Evolutionary conservation across 2,797 vertebrate genomes (phyloP).

Genomic region (Poeciliopsis presidionis): DNA sequence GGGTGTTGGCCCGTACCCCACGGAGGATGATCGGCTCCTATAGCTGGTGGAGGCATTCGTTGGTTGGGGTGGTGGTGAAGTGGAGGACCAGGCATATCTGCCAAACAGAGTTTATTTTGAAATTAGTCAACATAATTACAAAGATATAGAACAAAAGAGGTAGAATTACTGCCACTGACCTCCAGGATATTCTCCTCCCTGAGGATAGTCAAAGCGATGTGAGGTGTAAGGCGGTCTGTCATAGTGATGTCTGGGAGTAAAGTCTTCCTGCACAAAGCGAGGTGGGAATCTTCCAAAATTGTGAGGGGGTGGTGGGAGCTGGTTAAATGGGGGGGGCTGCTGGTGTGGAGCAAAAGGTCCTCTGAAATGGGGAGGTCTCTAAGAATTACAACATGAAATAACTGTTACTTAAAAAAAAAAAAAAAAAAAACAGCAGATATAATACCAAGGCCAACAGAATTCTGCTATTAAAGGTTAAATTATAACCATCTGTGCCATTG

Average conservation of each 20-base stretch:
- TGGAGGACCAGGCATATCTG: constrained; percentile 93
- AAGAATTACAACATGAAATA: constrained; percentile 7
- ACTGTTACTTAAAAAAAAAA: background rate
- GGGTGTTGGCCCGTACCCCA: constrained; percentile 94
- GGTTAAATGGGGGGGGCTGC: constrained; percentile 96
- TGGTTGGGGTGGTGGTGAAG: constrained; percentile 94
- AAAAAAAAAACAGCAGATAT: background rate
- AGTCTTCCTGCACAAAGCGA: constrained; percentile 97
- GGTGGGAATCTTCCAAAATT: constrained; percentile 95
- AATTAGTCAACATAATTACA: background rate
- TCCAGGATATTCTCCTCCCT: constrained; percentile 92
- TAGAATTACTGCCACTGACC: constrained; percentile 73
- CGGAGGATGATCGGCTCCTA: constrained; percentile 89
- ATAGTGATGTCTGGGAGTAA: constrained; percentile 94
- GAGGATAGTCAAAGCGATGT: constrained; percentile 94
- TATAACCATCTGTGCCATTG: background rate
- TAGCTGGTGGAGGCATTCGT: constrained; percentile 91
- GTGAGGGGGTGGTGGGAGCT: constrained; percentile 92
- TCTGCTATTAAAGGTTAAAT: background rate
- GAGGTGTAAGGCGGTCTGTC: constrained; percentile 92
- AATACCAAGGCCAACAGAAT: background rate
- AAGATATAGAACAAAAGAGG: background rate
- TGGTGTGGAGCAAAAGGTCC: constrained; percentile 96
- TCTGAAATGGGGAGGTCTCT: constrained; percentile 94
- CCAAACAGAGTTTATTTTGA: constrained; percentile 7